Percentiles rank a stretch among this genome's conserved stretches.
phyloP scores from a whole-genome alignment of 2,113 vertebrate species.

The Rhinolophus sinicus region DNA sequence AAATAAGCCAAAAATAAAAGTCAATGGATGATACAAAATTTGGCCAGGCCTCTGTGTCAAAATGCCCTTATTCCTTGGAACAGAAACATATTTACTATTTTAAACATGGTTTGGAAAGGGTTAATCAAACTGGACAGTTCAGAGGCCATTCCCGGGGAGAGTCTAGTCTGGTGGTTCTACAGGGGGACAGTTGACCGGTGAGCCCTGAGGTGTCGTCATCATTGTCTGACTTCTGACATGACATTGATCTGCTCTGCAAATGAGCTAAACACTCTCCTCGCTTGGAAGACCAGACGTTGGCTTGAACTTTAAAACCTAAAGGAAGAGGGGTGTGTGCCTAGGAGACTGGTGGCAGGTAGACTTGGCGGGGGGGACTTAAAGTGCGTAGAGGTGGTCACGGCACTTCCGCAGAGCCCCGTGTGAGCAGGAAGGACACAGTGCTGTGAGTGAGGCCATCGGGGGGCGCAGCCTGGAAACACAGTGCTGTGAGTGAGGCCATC shows the following conservation, averaged over 20 bases:
- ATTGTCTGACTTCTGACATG: neutral
- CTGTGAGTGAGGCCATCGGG: neutral
- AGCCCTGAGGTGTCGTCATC: fast-evolving
- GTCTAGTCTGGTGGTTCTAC: fast-evolving
- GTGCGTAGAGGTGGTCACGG: neutral
- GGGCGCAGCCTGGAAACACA: too few species aligned
- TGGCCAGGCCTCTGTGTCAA: neutral
- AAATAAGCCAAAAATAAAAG: neutral
- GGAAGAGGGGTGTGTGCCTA: neutral
- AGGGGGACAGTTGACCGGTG: neutral
- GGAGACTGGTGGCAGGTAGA: neutral
- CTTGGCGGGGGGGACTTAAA: too few species aligned
- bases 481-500: neutral
- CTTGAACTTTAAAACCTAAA: neutral
- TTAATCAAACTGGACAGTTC: neutral
- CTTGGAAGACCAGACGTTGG: neutral
- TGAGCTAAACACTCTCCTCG: neutral
- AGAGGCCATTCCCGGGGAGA: neutral
- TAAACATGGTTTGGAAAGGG: neutral
- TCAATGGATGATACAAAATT: neutral
- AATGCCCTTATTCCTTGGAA: neutral
- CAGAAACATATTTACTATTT: neutral
- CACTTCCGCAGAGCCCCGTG: fast-evolving
- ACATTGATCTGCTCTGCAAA: neutral
- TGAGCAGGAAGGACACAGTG: fast-evolving